Evolutionary conservation across 2,113 vertebrate genomes (phyloP).

Genomic region (Oryctolagus cuniculus): DNA sequence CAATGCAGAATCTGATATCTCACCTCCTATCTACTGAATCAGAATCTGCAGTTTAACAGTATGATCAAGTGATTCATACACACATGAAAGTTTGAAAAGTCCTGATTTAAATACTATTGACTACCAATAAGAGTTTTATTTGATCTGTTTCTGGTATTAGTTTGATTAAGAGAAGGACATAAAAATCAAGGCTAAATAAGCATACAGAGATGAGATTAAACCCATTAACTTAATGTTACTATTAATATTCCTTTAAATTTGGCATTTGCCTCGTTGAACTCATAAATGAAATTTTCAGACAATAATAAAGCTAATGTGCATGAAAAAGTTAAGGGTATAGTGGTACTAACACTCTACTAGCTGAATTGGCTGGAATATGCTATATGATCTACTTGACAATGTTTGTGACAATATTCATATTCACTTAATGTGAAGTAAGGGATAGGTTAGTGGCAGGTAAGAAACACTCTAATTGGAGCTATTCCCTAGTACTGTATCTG

Average conservation of each 20-base stretch:
- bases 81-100: not conserved
- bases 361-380: not conserved
- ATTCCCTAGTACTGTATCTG: not conserved
- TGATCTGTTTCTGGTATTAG: not conserved
- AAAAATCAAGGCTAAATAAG: not conserved
- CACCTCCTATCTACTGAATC: not conserved
- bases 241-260: not conserved
- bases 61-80: not conserved
- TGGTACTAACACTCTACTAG: not conserved
- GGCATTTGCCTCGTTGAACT: not conserved
- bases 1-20: not conserved
- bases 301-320: not conserved
- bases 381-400: not conserved
- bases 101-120: not conserved
- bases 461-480: not conserved
- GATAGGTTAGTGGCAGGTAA: fast-evolving
- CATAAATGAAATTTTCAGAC: slow-evolving; percentile 21
- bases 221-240: not conserved
- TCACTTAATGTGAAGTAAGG: not conserved
- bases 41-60: not conserved
- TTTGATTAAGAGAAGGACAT: not conserved
- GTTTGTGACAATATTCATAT: not conserved
- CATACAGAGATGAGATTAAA: not conserved
- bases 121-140: not conserved
- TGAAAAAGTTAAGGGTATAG: not conserved